Evolutionary conservation across 2,797 vertebrate species (phyloP).

Genomic region (Rachycentron canadum): DNA sequence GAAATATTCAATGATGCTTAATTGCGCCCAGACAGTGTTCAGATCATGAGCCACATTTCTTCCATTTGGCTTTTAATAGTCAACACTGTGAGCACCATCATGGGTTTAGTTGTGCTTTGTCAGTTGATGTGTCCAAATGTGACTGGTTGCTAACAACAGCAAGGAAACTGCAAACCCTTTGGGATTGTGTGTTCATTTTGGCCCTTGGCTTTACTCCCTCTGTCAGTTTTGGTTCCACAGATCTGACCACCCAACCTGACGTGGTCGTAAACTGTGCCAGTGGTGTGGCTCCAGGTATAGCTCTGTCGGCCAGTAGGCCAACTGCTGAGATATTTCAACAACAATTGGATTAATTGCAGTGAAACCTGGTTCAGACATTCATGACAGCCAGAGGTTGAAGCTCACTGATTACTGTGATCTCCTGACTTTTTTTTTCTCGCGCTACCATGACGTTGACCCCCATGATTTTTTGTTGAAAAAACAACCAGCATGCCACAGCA

Average conservation of each 20-base stretch:
- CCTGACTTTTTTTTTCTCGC: background rate
- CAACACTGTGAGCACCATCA: background rate
- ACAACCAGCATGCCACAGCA: background rate
- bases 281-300: background rate
- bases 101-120: background rate
- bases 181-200: background rate
- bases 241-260: background rate
- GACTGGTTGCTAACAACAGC: background rate
- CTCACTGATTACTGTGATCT: background rate
- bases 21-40: background rate
- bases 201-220: background rate
- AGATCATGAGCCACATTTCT: background rate
- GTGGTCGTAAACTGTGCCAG: background rate
- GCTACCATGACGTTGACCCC: background rate
- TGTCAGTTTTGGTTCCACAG: background rate
- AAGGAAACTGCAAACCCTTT: background rate
- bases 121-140: background rate
- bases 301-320: background rate
- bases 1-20: background rate
- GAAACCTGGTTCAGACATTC: background rate
- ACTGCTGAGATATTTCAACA: background rate
- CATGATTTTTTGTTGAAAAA: background rate
- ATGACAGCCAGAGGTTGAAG: background rate
- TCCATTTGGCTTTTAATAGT: constrained; percentile 12
- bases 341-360: background rate